phyloP scores from a whole-genome alignment of 2,888 invertebrate species.

The Sylvicola cinctus region DNA sequence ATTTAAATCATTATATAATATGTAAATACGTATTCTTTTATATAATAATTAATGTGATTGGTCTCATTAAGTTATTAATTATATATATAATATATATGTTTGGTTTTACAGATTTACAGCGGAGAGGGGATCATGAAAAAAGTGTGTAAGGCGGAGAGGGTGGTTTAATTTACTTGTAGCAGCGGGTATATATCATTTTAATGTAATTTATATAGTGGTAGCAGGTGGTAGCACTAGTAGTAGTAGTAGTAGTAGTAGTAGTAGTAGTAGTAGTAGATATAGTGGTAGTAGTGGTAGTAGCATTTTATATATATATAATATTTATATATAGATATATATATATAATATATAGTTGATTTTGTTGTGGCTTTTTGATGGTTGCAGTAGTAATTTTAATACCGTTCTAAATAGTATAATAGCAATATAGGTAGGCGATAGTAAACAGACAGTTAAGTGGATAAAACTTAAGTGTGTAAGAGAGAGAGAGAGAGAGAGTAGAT shows the following conservation, averaged over 20 bases:
- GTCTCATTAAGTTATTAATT: no score
- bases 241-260: slow-evolving; percentile 2
- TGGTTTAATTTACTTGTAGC: no score
- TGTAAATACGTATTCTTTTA: no score
- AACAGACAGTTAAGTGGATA: neutral
- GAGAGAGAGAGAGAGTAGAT: neutral
- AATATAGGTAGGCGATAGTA: neutral
- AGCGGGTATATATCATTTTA: no score
- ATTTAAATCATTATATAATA: no score
- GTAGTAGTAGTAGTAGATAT: neutral
- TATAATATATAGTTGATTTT: slow-evolving; percentile 1
- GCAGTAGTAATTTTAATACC: neutral
- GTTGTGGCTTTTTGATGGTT: neutral
- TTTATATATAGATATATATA: no score
- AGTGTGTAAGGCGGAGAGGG: no score
- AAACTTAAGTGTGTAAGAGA: slow-evolving; percentile 1
- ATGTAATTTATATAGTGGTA: neutral
- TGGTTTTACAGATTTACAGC: no score
- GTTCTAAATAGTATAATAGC: neutral
- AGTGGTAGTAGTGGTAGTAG: slow-evolving; percentile 5
- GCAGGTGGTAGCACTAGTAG: neutral
- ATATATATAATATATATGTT: no score
- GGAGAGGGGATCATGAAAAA: no score
- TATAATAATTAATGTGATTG: no score
- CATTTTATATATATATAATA: slow-evolving; percentile 4